Conservation (phyloP, 2,888 invertebrate species). For the Deilephila elpenor region DNA sequence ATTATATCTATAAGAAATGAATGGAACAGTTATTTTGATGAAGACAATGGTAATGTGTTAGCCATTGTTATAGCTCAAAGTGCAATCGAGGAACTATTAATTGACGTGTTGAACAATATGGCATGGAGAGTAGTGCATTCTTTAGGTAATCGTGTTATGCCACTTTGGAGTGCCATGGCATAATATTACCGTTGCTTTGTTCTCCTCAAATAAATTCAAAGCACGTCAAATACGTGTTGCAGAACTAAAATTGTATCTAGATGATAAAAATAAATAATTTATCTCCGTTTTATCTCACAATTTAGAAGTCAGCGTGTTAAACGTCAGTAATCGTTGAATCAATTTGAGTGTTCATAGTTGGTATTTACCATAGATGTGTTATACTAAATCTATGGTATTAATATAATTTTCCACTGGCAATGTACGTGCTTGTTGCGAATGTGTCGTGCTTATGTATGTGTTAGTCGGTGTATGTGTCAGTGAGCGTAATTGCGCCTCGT, state of each 20-base stretch:
- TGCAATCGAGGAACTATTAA: slow-evolving; percentile 16
- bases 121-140: slow-evolving; percentile 19
- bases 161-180: slow-evolving; percentile 2
- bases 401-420: slow-evolving; percentile 4
- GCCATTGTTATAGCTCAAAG: slow-evolving; percentile 23
- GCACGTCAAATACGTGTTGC: background rate
- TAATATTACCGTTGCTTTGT: background rate
- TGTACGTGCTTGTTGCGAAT: background rate
- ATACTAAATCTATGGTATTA: background rate
- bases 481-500: slow-evolving; percentile 52
- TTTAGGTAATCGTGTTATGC: slow-evolving; percentile 25
- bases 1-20: background rate
- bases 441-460: slow-evolving; percentile 38
- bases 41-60: slow-evolving; percentile 7
- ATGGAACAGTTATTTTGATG: slow-evolving; percentile 5
- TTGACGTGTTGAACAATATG: slow-evolving; percentile 17
- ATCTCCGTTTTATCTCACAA: background rate
- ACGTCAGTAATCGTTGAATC: background rate
- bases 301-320: slow-evolving; percentile 6
- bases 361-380: background rate
- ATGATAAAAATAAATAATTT: background rate
- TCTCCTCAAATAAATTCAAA: background rate
- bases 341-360: background rate
- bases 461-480: slow-evolving; percentile 32
- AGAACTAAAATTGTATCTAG: background rate